Percentiles rank a stretch among this genome's conserved stretches.
Evolutionary conservation across 1,140 invertebrate genomes (phyloP).

Genomic region (Glossosoma conforme): DNA sequence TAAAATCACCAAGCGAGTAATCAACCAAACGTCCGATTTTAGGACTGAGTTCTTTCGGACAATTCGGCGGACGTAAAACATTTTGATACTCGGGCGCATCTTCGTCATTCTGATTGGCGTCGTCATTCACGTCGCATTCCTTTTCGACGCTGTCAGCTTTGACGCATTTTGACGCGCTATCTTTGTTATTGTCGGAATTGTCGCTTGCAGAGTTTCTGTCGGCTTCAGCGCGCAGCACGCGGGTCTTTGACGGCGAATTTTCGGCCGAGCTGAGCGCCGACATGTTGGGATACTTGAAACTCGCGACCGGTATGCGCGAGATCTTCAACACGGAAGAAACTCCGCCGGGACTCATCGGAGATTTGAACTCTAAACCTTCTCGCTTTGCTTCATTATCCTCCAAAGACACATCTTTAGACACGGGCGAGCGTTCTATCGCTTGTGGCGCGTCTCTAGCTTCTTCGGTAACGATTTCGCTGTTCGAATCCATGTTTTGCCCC

Average conservation of each 20-base stretch:
- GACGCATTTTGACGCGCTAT: not conserved
- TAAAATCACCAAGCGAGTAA: conserved; percentile 13
- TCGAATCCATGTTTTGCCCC: conserved; percentile 8
- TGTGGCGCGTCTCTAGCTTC: not conserved
- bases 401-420: too few relatives aligned
- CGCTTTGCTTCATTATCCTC: too few relatives aligned
- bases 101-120: conserved; percentile 13
- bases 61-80: conserved; percentile 34
- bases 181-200: conserved; percentile 25
- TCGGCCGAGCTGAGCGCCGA: conserved; percentile 36
- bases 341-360: conserved; percentile 23
- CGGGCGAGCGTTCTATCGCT: too few relatives aligned
- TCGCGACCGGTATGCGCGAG: conserved; percentile 43
- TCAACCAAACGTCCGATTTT: conserved; percentile 23
- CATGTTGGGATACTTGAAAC: conserved; percentile 47
- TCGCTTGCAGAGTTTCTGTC: conserved; percentile 28
- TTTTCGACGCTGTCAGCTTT: not conserved
- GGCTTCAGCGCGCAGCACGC: conserved; percentile 10
- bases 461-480: conserved; percentile 32
- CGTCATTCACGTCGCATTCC: not conserved
- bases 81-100: conserved; percentile 45
- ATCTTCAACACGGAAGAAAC: conserved; percentile 37
- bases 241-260: conserved; percentile 40
- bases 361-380: conserved; percentile 18
- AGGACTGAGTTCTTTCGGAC: conserved; percentile 26